These are phyloP conservation scores for Notocelia uddmanniana DNA, from an alignment of 2,888 invertebrate species.

Conservation along the genomic window DNA sequence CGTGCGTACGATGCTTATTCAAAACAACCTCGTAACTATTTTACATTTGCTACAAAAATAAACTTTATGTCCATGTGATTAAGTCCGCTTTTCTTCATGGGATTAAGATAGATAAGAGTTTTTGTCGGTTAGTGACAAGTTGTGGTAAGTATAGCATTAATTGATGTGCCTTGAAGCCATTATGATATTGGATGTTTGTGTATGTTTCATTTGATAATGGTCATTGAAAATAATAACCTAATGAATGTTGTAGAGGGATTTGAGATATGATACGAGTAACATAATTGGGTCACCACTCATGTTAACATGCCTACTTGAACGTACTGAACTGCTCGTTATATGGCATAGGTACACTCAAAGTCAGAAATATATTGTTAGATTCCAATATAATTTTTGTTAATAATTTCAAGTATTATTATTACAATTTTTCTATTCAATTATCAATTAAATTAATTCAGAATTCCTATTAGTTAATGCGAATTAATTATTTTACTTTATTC, in stretches of 20 bases:
- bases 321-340: no score
- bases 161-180: slow-evolving; percentile 19
- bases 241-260: not conserved
- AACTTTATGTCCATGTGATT: not conserved
- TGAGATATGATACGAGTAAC: not conserved
- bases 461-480: no score
- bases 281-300: not conserved
- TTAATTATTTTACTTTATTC: no score
- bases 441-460: no score
- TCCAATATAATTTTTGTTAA: no score
- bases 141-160: slow-evolving; percentile 13
- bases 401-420: no score
- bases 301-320: no score
- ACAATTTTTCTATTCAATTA: no score
- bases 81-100: not conserved
- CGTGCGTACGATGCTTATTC: not conserved
- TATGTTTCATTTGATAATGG: slow-evolving; percentile 10
- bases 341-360: no score
- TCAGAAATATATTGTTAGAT: no score
- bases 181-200: slow-evolving; percentile 24
- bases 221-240: not conserved
- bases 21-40: not conserved
- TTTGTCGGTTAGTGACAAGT: not conserved
- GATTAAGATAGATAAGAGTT: not conserved
- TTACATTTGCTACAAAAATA: not conserved